Base-by-base conservation (phyloP, 2,888 invertebrate genomes). In the Ceratothoa steindachneri region DNA sequence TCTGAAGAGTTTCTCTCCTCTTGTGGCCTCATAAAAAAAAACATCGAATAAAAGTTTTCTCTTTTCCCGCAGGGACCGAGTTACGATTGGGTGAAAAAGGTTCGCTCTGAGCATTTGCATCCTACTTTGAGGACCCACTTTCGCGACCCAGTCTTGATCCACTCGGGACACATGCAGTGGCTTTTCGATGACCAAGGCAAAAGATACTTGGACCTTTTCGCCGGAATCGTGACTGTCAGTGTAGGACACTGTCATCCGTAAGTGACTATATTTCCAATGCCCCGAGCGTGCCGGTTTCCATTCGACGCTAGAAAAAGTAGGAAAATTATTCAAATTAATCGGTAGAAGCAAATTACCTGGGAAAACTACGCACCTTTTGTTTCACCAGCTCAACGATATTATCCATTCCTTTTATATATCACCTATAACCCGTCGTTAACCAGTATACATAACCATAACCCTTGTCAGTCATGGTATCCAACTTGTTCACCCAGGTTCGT, bases 211-310 rank as follows among this genome's bases (percentile, higher is more conserved):
- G 98, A 99, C 84, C 89, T 98, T 87, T 95, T 96, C 83, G 97
- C 91, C 3, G 98, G 98, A 5, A 97, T 99, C 81, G 97, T 96
- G 19, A 99, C 98, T 0, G 93, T 98, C 52, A 95, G 95, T 71
- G 95, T 97, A 1, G 97, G 97, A 27, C 98, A 98, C 84, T 95
- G 95, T 83, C 98, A 98, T 86, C 97, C 97, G 95, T 96, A 87
- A 90, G 92, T 88, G 53, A 70, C 75, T 4, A 60, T 12, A 7
- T 5, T 5, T 66, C 7, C 15, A 12, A 24, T 29, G 22, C 30
- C 3, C 9, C 19, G 7, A 28, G 9, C 27, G 19, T 22, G 53
- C 19, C 12, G n/a, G 60, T 28, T 1, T 51, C 52, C 15, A 1
- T 19, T 51, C 52, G 15, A n/a, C 19, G 19, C 52, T 2, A 53